Evolutionary conservation across 1,140 invertebrate species (phyloP).

Genomic region (Magallana gigas): DNA sequence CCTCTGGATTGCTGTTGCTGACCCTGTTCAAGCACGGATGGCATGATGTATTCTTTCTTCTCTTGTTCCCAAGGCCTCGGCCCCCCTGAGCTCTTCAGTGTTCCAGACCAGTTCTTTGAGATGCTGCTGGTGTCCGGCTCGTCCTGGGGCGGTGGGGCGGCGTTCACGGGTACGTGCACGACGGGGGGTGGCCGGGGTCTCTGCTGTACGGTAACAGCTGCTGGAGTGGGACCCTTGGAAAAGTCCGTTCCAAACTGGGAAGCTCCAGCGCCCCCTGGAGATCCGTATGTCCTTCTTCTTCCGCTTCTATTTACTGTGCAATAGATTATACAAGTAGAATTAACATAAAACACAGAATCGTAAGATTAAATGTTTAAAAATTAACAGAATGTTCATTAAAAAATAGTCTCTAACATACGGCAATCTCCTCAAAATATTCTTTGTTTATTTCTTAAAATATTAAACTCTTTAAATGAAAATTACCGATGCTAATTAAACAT

Average conservation of each 20-base stretch:
- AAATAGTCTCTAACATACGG: too few species aligned
- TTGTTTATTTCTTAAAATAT: too few species aligned
- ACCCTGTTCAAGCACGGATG: constrained; percentile 40
- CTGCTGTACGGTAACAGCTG: constrained; percentile 37
- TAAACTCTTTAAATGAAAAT: too few species aligned
- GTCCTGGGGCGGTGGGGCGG: constrained; percentile 36
- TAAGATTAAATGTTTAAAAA: not conserved
- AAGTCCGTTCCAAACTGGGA: constrained; percentile 69
- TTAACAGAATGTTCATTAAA: not conserved
- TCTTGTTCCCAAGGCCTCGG: constrained; percentile 72
- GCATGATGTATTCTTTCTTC: constrained; percentile 53
- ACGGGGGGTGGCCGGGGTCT: constrained; percentile 58
- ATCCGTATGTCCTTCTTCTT: constrained; percentile 46
- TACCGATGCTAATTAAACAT: too few species aligned
- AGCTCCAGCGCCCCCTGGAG: constrained; percentile 5
- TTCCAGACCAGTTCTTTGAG: constrained; percentile 36
- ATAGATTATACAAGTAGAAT: not conserved
- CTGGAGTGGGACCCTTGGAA: constrained; percentile 50
- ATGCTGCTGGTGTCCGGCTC: constrained; percentile 32
- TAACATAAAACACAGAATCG: not conserved
- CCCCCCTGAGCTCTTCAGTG: constrained; percentile 37
- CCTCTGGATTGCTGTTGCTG: not conserved
- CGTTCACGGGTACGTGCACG: constrained; percentile 54
- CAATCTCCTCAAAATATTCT: too few species aligned
- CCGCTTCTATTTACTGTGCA: constrained; percentile 48